phyloP scores from a whole-genome alignment of 2,888 invertebrate species.

The Drosophila cognata region DNA sequence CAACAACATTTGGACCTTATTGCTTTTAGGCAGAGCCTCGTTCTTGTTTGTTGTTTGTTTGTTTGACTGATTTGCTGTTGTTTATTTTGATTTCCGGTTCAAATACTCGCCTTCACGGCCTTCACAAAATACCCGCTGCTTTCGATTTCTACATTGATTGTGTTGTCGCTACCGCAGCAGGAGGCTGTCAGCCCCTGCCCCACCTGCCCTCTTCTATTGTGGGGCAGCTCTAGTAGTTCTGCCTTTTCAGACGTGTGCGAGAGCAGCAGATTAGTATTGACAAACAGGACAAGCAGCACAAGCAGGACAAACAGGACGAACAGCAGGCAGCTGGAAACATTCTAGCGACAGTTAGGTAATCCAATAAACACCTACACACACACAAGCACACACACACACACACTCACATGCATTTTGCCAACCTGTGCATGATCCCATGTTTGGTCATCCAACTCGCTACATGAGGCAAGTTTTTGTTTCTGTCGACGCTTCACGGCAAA shows the following conservation, averaged over 20 bases:
- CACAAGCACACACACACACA: constrained; percentile 2
- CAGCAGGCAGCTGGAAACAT: constrained; percentile 34
- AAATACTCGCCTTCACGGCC: constrained; percentile 59
- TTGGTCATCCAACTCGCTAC: constrained; percentile 39
- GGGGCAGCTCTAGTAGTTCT: not conserved
- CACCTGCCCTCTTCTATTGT: not conserved
- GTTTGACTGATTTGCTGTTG: constrained; percentile 79
- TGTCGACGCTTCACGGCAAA: constrained; percentile 15
- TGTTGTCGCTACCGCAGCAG: constrained; percentile 59
- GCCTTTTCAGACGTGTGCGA: constrained; percentile 32
- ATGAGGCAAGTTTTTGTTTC: constrained; percentile 16
- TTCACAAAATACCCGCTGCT: constrained; percentile 59
- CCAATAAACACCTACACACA: constrained; percentile 66
- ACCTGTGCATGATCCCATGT: constrained; percentile 32
- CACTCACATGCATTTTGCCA: not conserved
- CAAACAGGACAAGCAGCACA: constrained; percentile 57
- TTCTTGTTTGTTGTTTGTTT: constrained; percentile 67
- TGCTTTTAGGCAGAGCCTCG: constrained; percentile 68
- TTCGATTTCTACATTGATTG: constrained; percentile 77
- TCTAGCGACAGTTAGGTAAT: constrained; percentile 63
- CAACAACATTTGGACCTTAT: constrained; percentile 63
- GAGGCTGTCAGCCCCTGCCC: constrained; percentile 32
- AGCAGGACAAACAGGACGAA: constrained; percentile 58
- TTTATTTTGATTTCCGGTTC: constrained; percentile 80
- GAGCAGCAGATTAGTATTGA: constrained; percentile 75